Base-by-base conservation (phyloP, 2,888 invertebrate genomes). In the Pachliopta kotzebuea region DNA sequence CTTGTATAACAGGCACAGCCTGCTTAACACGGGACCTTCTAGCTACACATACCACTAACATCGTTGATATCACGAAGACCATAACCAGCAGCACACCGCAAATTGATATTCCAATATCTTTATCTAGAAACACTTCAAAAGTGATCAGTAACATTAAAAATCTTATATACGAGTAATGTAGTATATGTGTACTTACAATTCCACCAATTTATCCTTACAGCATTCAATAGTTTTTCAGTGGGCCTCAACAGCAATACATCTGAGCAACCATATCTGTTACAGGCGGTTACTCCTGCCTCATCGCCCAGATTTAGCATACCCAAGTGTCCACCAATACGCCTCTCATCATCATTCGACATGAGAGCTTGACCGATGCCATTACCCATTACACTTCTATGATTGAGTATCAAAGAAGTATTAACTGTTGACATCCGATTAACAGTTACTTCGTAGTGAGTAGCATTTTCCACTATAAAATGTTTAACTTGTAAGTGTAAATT, bases 211-310 rank as follows among this genome's bases (percentile, higher is more conserved):
- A 84, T 83, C 2, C 80, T 76, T 1, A 86, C 88, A 18, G 84
- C 84, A 52, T 81, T 75, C 37, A 91, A 68, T 55, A 90, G 69
- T 20, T 76, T 84, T 26, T 88, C 89, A 0, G 88, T 84, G 0
- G 91, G 91, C 68, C 89, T 71, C 63, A 91, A 68, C 50, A 90
- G 70, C 63, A 89, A 64, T 0, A 88, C 84, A 4, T 79, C 69
- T 0, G 91, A 90, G 68, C 90, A 90, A 0, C 91, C 91, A 49
- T 89, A 91, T 73, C 89, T 74, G 50, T 91, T 91, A 68, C 91
- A 91, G 0, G 90, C 90, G 0, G 87, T 76, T 0, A 89, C 90
- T 0, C 89, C 91, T 0, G 88, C 90, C 63, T 91, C 91, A 42
- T 91, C 90, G 0, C 88, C 89, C 0, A 76, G 74, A 18, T 75